Base-by-base conservation (phyloP, 1,140 invertebrate species). In the Orchestia grillus region DNA sequence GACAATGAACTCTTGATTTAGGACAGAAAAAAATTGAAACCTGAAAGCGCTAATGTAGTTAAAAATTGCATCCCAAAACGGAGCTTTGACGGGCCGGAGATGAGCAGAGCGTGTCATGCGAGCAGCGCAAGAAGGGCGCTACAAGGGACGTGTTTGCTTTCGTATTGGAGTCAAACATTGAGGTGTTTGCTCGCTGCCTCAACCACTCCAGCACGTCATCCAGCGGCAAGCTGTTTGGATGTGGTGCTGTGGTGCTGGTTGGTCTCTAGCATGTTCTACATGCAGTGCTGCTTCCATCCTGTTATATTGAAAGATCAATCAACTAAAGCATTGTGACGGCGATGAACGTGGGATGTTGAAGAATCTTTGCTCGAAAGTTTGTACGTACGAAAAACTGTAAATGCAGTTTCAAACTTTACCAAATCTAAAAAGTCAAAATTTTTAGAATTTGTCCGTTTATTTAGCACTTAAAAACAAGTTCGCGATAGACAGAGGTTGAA, bases 151-250 rank as follows among this genome's bases (percentile, higher is more conserved):
- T 90, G 88, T 90, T 90, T 90, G 88, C 88, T 41, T 90, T 90
- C 36, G 88, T 43, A 90, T 90, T 90, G 43, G 41, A 90, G 88
- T 90, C 88, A 90, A 90, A 90, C 88, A 90, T 90, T 44, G 88
- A 90, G n/a, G 88, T 90, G 88, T 90, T 90, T 90, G 88, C 43
- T 44, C 88, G n/a, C 88, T 90, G 43, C 88, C 88, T 90, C 41
- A 90, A 41, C 88, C 41, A 90, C 88, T 90, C 88, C 88, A 90
- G 41, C 43, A 41, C 88, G 43, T 41, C 62, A 77, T 36, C 62
- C 62, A 77, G 28, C 62, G 62, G 28, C 11, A 77, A 8, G 62
- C 62, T 23, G 28, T 77, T 77, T 77, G 62, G 62, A 3, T 77
- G 62, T 77, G 36, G 62, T 36, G 62, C 36, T 77, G 62, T n/a